Evolutionary conservation across 2,113 vertebrate genomes (phyloP), one percentile per base, ranked within the genome.

Genomic region (Anseranas semipalmata): DNA sequence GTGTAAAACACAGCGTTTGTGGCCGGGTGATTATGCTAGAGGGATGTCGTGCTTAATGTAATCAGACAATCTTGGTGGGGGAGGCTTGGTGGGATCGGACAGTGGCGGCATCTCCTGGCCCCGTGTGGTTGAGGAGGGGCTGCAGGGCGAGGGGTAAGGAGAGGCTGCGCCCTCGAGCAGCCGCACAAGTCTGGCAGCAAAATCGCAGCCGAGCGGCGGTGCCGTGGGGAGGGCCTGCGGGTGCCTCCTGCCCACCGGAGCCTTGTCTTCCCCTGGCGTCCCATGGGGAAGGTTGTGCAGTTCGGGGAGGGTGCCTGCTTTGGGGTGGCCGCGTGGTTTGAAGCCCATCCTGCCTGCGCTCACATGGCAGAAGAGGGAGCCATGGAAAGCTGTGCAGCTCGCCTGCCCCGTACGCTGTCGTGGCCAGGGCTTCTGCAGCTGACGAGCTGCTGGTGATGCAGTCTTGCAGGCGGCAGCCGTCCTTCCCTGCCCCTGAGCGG

Each of bases 321-420:
- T 0, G 1, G 58, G 46, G 3, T 41, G 33, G 48, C 56, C 63
- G 73, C 3, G 0, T 43, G 58, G 15, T 58, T 55, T 76, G 85
- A 14, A 79, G 76, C n/a, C 52, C 20, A 3, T 63, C 3, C 2
- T 27, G 74, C 52, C 46, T 9, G 3, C 73, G 30, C 24, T 8
- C 56, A 41, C 70, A 35, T 78, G 52, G 56, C 35, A 48, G 55
- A 70, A 59, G 50, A 86, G 22, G n/a, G n/a, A 25, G 24, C 6
- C 71, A 48, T 55, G 43, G 7, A 21, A 55, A 92, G 37, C n/a
- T 32, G n/a, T 10, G 30, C 35, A 66, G 73, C 39, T 72, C 22
- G 3, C 59, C n/a, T 89, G 6, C 9, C 25, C 13, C 2, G 0
- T n/a, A 9, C 0, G 0, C 28, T 73, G 28, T 37, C 0, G 0